These are phyloP conservation scores for Aplysina aerophoba DNA, from an alignment of 37 sponge, comb jelly and placozoan genomes.

Conservation along the genomic window DNA sequence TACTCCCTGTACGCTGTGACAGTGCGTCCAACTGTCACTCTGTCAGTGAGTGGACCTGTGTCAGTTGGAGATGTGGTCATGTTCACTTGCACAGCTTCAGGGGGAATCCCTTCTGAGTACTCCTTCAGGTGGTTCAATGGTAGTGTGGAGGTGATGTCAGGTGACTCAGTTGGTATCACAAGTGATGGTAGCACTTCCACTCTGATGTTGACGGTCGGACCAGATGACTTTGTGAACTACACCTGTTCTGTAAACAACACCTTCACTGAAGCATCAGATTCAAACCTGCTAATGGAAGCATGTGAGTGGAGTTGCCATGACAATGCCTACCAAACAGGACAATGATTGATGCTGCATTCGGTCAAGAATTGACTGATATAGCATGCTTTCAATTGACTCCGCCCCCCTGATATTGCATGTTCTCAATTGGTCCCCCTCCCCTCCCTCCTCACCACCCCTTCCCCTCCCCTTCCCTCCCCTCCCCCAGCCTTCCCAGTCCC, in stretches of 20 bases:
- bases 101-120: constrained; percentile 15
- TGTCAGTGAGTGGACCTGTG: not conserved
- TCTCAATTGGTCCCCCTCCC: no score
- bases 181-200: not conserved
- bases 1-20: no score
- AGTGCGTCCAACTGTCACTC: no score
- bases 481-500: not conserved
- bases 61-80: constrained; percentile 7
- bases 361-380: no score
- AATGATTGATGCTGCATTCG: no score
- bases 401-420: no score
- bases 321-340: no score
- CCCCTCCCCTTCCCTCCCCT: not conserved
- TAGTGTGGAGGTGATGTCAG: not conserved
- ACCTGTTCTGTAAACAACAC: no score
- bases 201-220: not conserved
- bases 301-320: not conserved
- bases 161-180: not conserved
- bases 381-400: no score
- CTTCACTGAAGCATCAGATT: no score
- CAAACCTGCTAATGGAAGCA: not conserved
- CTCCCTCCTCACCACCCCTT: no score
- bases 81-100: constrained; percentile 26
- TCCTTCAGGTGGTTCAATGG: constrained; percentile 1
- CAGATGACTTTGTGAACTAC: no score